Evolutionary conservation across 2,888 invertebrate genomes (phyloP).

Genomic region (Meiosimyza decipiens): DNA sequence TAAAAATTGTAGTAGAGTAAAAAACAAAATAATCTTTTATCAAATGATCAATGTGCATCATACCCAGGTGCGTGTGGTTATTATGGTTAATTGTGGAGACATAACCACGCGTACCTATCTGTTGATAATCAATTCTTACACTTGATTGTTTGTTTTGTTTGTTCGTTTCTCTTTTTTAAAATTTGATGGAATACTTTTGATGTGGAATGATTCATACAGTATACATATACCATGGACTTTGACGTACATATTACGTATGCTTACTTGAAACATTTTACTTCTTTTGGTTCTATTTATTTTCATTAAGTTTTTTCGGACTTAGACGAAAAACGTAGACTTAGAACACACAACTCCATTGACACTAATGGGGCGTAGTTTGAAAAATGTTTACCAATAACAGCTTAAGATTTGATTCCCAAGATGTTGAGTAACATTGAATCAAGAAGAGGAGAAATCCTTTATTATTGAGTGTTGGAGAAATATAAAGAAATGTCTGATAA

Average conservation of each 20-base stretch:
- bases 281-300: background rate
- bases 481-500: too few species aligned
- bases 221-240: background rate
- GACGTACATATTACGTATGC: background rate
- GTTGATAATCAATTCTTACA: background rate
- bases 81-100: background rate
- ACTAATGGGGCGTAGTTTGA: too few species aligned
- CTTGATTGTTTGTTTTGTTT: constrained; percentile 19
- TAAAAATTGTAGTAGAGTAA: constrained; percentile 13
- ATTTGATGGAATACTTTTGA: constrained; percentile 22
- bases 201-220: constrained; percentile 25
- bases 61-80: constrained; percentile 3
- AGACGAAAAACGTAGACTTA: too few species aligned
- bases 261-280: too few species aligned
- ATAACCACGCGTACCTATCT: constrained; percentile 16
- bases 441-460: too few species aligned
- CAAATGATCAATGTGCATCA: constrained; percentile 7
- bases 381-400: too few species aligned
- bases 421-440: too few species aligned
- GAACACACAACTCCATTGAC: too few species aligned
- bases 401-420: too few species aligned
- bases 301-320: too few species aligned
- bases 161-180: constrained; percentile 5
- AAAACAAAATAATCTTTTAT: background rate
- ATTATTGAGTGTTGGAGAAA: too few species aligned